Base-by-base conservation (phyloP, 2,888 invertebrate genomes). In the Stenurella melanura region DNA sequence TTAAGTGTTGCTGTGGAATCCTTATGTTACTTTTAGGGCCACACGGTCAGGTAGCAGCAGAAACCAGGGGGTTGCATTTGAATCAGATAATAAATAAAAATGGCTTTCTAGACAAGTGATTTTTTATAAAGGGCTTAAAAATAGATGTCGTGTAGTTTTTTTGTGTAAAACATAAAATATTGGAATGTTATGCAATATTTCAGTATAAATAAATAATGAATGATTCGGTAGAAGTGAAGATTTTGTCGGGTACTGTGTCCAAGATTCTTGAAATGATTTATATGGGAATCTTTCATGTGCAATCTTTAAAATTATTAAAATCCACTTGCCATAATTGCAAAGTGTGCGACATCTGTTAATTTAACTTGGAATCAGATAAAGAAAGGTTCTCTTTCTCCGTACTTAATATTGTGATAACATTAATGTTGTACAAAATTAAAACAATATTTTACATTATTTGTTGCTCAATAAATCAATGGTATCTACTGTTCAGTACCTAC, bases 1-100 rank as follows among this genome's bases (percentile, higher is more conserved):
- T 87, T 82, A 83, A 87, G 87, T 86, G 87, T 85, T 86, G 82
- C 80, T 75, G 75, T 79, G 81, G 81, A 78, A 75, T 79, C 81
- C 73, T 78, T 73, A 74, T 73, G 79, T 74, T 73, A 57, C 54
- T 67, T 68, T 58, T 60, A 75, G 72, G 78, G 80, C 75, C 80
- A 75, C 77, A 71, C 70, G 61, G 75, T 54, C 80, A 80, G 80
- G 80, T 80, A 80, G 75, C 77, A 67, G 19, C 60, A 10, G 42
- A 30, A 74, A 70, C 70, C 63, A 60, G 80, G 73, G 74, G 72
- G 70, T 19, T 79, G 69, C 57, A 71, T 67, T 64, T 60, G 54
- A 50, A 73, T 69, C 64, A 61, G 77, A 75, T 79, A 76, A 66
- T 75, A 72, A 74, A 79, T 77, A 74, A 77, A 77, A 77, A 74